phyloP scores from a whole-genome alignment of 2,113 vertebrate species.

The Halichoeres trimaculatus region DNA sequence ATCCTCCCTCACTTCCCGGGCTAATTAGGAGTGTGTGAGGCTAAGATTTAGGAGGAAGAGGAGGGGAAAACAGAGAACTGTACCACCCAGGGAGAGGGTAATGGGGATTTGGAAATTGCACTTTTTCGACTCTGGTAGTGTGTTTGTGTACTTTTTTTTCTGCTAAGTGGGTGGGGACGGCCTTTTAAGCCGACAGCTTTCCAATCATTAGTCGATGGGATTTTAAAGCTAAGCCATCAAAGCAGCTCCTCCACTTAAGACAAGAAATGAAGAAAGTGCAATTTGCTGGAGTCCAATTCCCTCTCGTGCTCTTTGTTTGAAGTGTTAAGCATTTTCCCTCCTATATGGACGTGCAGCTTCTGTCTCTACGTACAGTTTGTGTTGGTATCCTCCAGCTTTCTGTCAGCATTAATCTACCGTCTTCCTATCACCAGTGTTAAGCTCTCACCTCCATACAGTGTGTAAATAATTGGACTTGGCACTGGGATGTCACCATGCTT shows the following conservation, averaged over 20 bases:
- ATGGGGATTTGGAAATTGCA: slow-evolving; percentile 55
- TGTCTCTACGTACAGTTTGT: slow-evolving; percentile 20
- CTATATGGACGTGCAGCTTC: slow-evolving; percentile 14
- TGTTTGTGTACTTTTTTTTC: slow-evolving; percentile 44
- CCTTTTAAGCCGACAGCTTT: slow-evolving; percentile 67
- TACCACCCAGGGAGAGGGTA: slow-evolving; percentile 66
- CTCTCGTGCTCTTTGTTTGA: slow-evolving; percentile 29
- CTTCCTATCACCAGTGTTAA: slow-evolving; percentile 11
- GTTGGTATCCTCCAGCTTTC: slow-evolving; percentile 1
- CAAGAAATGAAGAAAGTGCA: slow-evolving; percentile 50
- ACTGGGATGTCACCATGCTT: no score
- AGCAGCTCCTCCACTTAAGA: slow-evolving; percentile 51
- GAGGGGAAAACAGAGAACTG: slow-evolving; percentile 51
- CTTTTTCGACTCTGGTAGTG: slow-evolving; percentile 32
- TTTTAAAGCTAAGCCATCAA: slow-evolving; percentile 65
- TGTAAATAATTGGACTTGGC: no score
- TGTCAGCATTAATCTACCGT: slow-evolving; percentile 10
- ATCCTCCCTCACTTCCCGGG: slow-evolving; percentile 62
- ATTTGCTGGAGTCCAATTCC: slow-evolving; percentile 23
- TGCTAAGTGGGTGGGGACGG: slow-evolving; percentile 11
- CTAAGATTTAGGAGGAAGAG: slow-evolving; percentile 61
- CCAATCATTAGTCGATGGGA: slow-evolving; percentile 61
- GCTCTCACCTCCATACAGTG: slow-evolving; percentile 8
- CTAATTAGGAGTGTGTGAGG: slow-evolving; percentile 63
- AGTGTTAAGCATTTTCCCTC: slow-evolving; percentile 23